Evolutionary conservation across 1,140 invertebrate genomes (phyloP).

Genomic region (Nymphalis io): DNA sequence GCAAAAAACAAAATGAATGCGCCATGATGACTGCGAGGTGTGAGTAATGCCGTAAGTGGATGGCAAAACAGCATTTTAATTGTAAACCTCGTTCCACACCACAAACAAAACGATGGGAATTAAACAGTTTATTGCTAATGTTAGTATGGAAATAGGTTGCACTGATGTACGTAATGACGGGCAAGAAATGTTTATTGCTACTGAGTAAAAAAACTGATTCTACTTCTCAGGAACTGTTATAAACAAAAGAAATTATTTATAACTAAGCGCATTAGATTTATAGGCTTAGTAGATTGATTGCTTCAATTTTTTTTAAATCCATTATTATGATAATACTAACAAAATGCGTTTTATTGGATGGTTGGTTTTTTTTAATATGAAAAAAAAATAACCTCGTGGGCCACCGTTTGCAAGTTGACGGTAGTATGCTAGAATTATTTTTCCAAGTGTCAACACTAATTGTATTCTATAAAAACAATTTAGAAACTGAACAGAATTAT

Average conservation of each 20-base stretch:
- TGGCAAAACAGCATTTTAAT: slow-evolving; percentile 64
- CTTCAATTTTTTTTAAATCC: neutral
- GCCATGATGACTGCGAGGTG: slow-evolving; percentile 61
- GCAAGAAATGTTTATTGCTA: slow-evolving; percentile 50
- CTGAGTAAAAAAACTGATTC: slow-evolving; percentile 25
- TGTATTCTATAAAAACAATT: too few relatives aligned
- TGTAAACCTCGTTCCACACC: slow-evolving; percentile 56
- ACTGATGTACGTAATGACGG: slow-evolving; percentile 32
- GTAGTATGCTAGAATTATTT: too few relatives aligned
- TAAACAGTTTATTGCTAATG: slow-evolving; percentile 47
- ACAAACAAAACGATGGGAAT: slow-evolving; percentile 62
- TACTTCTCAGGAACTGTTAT: slow-evolving; percentile 33
- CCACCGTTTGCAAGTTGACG: too few relatives aligned
- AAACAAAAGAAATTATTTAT: slow-evolving; percentile 31
- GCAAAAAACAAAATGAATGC: slow-evolving; percentile 64
- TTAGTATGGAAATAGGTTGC: slow-evolving; percentile 42
- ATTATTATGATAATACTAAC: too few relatives aligned
- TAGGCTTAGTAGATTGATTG: slow-evolving; percentile 17
- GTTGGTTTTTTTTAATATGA: too few relatives aligned
- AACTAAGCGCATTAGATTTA: slow-evolving; percentile 29
- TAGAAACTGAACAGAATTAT: too few relatives aligned
- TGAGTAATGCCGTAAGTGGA: slow-evolving; percentile 66
- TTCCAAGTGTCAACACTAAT: too few relatives aligned
- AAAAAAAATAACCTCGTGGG: too few relatives aligned
- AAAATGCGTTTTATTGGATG: too few relatives aligned